phyloP scores from a whole-genome alignment of 1,140 invertebrate species.

The Pseudomyrmex dendroicus region DNA sequence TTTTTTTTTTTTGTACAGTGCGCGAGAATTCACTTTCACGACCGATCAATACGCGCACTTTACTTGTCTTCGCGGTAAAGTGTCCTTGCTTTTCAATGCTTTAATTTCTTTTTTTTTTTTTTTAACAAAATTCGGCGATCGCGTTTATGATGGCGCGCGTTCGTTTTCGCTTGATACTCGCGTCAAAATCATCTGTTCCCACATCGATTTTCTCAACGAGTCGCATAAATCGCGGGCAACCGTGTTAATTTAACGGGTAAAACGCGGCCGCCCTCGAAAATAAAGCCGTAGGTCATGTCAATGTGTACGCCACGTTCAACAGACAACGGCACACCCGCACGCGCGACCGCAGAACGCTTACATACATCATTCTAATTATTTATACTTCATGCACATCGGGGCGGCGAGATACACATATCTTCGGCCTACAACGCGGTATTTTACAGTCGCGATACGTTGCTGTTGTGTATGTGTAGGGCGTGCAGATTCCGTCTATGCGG shows the following conservation, averaged over 20 bases:
- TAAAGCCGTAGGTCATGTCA: slow-evolving; percentile 79
- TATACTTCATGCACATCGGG: slow-evolving; percentile 77
- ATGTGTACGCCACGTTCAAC: slow-evolving; percentile 73
- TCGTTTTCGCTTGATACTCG: slow-evolving; percentile 25
- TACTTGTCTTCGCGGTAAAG: too few species aligned
- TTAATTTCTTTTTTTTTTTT: too few species aligned
- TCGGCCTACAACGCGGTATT: slow-evolving; percentile 73
- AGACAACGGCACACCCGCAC: slow-evolving; percentile 60
- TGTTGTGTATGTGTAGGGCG: slow-evolving; percentile 15
- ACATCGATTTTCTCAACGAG: slow-evolving; percentile 68
- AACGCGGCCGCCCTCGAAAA: slow-evolving; percentile 77
- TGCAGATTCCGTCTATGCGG: slow-evolving; percentile 39
- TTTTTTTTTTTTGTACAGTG: neutral
- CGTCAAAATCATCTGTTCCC: slow-evolving; percentile 71
- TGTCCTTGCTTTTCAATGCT: neutral
- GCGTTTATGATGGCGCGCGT: neutral
- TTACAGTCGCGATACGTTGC: slow-evolving; percentile 71
- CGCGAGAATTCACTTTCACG: neutral
- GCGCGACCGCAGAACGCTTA: slow-evolving; percentile 73
- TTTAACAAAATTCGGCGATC: neutral
- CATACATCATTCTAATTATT: slow-evolving; percentile 82
- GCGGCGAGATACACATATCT: slow-evolving; percentile 34
- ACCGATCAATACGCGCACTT: slow-evolving; percentile 2
- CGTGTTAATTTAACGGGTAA: slow-evolving; percentile 79
- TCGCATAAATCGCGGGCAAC: slow-evolving; percentile 77